phyloP scores from a whole-genome alignment of 1,140 invertebrate species.

The Thereuonema tuberculata region DNA sequence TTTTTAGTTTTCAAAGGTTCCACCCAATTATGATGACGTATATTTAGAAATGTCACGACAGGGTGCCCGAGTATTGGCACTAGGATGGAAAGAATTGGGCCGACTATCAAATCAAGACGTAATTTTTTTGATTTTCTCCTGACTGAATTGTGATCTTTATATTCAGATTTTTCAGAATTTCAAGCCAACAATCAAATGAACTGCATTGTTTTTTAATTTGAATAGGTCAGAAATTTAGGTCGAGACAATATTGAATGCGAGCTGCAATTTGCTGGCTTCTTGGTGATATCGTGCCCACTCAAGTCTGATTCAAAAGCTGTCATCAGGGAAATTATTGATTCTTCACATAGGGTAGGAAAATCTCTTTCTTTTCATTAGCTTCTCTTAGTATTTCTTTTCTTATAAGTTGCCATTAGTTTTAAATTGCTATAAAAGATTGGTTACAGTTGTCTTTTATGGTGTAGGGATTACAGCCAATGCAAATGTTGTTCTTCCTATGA shows the following conservation, averaged over 20 bases:
- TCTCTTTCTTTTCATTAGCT: constrained; percentile 12
- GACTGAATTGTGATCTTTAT: neutral
- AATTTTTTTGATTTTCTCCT: neutral
- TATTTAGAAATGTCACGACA: constrained; percentile 81
- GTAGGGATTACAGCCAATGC: too few relatives aligned
- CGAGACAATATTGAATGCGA: constrained; percentile 77
- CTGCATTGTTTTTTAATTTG: neutral
- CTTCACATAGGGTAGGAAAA: constrained; percentile 73
- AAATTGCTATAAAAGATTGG: too few relatives aligned
- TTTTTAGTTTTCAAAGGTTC: constrained; percentile 47
- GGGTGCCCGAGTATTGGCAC: constrained; percentile 86
- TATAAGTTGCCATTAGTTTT: too few relatives aligned
- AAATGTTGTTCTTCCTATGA: too few relatives aligned
- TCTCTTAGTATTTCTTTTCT: too few relatives aligned
- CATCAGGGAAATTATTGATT: constrained; percentile 79
- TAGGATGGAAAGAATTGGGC: constrained; percentile 70
- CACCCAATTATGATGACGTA: constrained; percentile 55
- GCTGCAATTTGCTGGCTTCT: constrained; percentile 87
- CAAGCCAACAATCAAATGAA: neutral
- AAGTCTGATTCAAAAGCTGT: constrained; percentile 88
- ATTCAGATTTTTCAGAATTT: neutral
- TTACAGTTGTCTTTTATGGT: too few relatives aligned
- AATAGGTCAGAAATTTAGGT: constrained; percentile 55
- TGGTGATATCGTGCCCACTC: constrained; percentile 96
- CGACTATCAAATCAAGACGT: constrained; percentile 46